A percentile compares a stretch with the other conserved stretches of the same genome.
phyloP scores from a whole-genome alignment of 2,113 vertebrate genomes.

The Hippotragus niger region DNA sequence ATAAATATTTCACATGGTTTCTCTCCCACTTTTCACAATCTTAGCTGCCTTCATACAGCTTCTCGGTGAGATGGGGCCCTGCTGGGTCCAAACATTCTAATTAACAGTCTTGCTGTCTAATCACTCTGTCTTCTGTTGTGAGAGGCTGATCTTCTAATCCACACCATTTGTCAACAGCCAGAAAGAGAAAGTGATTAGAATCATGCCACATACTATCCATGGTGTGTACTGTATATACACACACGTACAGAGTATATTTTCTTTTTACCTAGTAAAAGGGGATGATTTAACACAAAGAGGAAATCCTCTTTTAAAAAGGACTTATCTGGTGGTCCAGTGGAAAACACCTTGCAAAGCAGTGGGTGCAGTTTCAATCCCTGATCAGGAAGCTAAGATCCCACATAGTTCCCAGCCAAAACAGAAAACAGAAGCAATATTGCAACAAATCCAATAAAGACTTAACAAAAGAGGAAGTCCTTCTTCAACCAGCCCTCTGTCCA shows the following conservation, averaged over 20 bases:
- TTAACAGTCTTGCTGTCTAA: conserved; percentile 55
- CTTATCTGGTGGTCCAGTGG: not conserved
- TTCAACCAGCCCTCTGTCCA: not conserved
- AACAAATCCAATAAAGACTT: not conserved
- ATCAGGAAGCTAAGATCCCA: not conserved
- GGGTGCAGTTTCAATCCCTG: not conserved
- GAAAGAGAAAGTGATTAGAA: conserved; percentile 32
- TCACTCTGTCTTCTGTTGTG: conserved; percentile 26
- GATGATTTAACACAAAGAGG: not conserved
- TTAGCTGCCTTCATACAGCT: conserved; percentile 17
- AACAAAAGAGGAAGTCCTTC: not conserved
- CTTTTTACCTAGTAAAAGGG: not conserved
- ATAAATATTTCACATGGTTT: conserved; percentile 30
- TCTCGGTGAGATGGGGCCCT: conserved; percentile 11
- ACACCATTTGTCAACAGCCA: conserved; percentile 2
- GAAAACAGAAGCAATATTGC: not conserved
- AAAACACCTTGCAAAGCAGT: not conserved
- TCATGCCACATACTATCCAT: not conserved
- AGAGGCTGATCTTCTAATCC: conserved; percentile 42
- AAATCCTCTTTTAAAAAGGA: not conserved
- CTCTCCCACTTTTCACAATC: conserved; percentile 30
- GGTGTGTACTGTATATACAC: not conserved
- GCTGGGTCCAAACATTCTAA: conserved; percentile 41
- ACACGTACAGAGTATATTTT: not conserved
- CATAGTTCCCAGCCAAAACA: not conserved